Evolutionary conservation across 2,888 invertebrate species (phyloP).

Genomic region (Acrobasis consociella): DNA sequence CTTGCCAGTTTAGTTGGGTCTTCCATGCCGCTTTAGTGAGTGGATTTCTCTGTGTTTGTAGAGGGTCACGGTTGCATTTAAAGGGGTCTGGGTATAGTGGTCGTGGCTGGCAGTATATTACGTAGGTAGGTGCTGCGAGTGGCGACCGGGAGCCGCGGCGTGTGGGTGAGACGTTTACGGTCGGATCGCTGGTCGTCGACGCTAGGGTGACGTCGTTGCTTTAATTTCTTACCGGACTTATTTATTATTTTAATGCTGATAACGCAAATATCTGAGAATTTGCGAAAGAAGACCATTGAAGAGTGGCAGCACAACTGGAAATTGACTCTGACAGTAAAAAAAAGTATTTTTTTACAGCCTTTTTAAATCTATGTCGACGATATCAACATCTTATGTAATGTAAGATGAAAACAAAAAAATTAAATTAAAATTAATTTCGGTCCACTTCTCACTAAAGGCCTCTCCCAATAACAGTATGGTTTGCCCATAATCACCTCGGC

Average conservation of each 20-base stretch:
- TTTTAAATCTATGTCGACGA: too few relatives aligned
- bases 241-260: background rate
- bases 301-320: too few relatives aligned
- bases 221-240: conserved; percentile 21
- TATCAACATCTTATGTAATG: too few relatives aligned
- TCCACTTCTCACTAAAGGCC: too few relatives aligned
- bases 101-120: conserved; percentile 55
- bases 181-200: conserved; percentile 78
- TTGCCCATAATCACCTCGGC: too few relatives aligned
- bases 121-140: conserved; percentile 73
- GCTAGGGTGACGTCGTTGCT: conserved; percentile 51
- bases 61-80: conserved; percentile 39
- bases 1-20: conserved; percentile 50
- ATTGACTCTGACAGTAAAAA: too few relatives aligned
- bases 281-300: too few relatives aligned
- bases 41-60: conserved; percentile 27
- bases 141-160: conserved; percentile 75
- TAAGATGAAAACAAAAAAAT: too few relatives aligned
- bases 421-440: too few relatives aligned
- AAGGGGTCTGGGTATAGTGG: conserved; percentile 50
- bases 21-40: conserved; percentile 39
- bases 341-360: too few relatives aligned
- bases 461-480: too few relatives aligned
- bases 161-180: conserved; percentile 83
- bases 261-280: too few relatives aligned